phyloP scores from a whole-genome alignment of 2,113 vertebrate species.

The Glaucomys volans region DNA sequence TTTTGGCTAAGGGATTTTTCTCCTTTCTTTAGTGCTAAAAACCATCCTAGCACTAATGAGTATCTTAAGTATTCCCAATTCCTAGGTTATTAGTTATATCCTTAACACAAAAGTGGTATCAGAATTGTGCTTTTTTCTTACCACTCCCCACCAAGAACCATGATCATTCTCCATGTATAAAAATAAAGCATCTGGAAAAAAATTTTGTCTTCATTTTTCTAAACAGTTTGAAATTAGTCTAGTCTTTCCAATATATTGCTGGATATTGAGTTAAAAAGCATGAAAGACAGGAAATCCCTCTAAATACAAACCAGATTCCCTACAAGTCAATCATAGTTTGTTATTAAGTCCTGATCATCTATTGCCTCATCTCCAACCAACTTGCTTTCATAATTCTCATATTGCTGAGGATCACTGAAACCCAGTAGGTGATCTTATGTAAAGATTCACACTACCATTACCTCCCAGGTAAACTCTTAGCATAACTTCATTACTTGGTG shows the following conservation, averaged over 20 bases:
- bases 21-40: neutral
- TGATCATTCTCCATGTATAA: neutral
- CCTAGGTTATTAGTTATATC: neutral
- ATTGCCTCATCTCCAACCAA: neutral
- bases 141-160: rapidly evolving
- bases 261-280: neutral
- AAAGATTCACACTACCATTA: neutral
- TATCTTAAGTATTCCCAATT: neutral
- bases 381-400: neutral
- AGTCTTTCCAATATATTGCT: neutral
- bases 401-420: neutral
- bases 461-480: neutral
- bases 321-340: neutral
- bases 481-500: neutral
- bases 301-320: neutral
- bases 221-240: neutral
- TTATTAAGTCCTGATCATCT: neutral
- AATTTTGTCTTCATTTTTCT: neutral
- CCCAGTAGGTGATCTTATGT: neutral
- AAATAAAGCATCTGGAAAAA: neutral
- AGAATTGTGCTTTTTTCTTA: neutral
- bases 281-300: neutral
- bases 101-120: neutral
- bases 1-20: neutral
- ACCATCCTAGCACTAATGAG: neutral